These are phyloP conservation scores for Oryctes rhinoceros DNA, from an alignment of 1,140 invertebrate species.

Conservation along the genomic window DNA sequence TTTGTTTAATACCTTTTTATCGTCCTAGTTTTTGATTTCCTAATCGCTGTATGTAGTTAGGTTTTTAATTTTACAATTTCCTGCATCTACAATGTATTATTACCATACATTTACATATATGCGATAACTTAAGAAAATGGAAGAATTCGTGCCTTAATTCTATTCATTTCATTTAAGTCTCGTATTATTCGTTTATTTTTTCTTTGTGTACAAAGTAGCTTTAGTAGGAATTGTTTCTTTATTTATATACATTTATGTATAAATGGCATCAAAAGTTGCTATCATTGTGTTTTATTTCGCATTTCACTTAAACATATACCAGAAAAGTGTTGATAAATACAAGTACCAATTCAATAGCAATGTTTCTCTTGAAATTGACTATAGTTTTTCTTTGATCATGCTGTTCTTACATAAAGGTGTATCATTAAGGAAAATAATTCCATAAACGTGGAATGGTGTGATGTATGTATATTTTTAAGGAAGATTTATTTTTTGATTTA, in stretches of 20 bases:
- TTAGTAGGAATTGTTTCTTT: no score
- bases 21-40: neutral
- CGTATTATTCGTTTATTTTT: neutral
- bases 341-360: no score
- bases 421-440: no score
- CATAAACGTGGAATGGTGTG: neutral
- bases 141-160: constrained; percentile 6
- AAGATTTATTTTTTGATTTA: constrained; percentile 17
- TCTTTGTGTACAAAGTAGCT: no score
- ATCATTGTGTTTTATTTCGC: no score
- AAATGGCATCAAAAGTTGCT: no score
- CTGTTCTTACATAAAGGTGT: no score
- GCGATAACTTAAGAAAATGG: neutral
- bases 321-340: no score
- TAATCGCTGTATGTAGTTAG: neutral
- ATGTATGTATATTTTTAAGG: neutral
- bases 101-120: neutral
- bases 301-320: no score
- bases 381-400: no score
- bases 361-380: no score
- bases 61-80: neutral
- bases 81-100: neutral
- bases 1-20: neutral
- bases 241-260: no score
- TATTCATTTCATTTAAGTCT: neutral